Percentiles rank a stretch among this genome's conserved stretches.
Evolutionary conservation across 2,888 invertebrate species (phyloP).

Genomic region (Heliconius erato): DNA sequence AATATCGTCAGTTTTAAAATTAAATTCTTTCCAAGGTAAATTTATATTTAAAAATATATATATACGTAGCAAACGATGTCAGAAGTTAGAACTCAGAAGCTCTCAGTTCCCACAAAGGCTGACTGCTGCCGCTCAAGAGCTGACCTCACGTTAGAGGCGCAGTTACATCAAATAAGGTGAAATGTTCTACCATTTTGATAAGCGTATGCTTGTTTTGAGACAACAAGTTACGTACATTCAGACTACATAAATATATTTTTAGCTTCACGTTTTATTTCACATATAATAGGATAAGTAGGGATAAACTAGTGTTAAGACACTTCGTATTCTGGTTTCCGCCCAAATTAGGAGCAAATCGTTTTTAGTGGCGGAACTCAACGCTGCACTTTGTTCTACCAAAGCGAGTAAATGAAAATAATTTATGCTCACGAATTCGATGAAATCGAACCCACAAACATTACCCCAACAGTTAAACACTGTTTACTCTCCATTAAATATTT

Average conservation of each 20-base stretch:
- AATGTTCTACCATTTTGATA: not conserved
- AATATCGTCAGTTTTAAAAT: too few relatives aligned
- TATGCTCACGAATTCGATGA: too few relatives aligned
- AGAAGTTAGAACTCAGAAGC: not conserved
- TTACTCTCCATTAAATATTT: too few relatives aligned
- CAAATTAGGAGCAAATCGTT: not conserved
- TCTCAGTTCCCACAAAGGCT: conserved; percentile 4
- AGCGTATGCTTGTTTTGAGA: not conserved
- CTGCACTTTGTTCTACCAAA: too few relatives aligned
- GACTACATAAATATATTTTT: not conserved
- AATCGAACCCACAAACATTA: too few relatives aligned
- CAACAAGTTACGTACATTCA: not conserved
- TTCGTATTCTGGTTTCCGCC: not conserved
- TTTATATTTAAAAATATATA: too few relatives aligned
- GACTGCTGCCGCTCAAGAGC: conserved; percentile 16
- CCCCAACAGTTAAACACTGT: too few relatives aligned
- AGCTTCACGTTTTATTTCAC: not conserved
- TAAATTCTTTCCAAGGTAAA: too few relatives aligned
- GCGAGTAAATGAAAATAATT: too few relatives aligned
- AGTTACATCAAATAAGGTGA: not conserved
- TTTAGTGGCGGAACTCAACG: too few relatives aligned
- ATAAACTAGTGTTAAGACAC: not conserved
- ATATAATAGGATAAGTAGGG: not conserved
- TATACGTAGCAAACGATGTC: not conserved
- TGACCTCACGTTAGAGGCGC: conserved; percentile 5